Conservation (phyloP, 2,888 invertebrate genomes). For the Tyria jacobaeae region DNA sequence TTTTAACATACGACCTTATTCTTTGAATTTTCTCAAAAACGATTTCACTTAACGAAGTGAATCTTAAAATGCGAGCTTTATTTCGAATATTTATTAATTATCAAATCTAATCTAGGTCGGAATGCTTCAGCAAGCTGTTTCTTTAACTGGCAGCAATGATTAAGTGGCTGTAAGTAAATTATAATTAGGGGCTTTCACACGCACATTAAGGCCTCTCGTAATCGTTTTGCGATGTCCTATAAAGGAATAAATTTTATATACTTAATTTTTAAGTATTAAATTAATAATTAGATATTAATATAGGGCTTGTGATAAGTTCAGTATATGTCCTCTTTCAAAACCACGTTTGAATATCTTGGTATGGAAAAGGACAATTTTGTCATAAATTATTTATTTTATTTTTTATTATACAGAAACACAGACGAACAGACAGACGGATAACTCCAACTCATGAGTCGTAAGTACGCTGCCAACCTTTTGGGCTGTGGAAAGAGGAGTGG, state of each 20-base stretch:
- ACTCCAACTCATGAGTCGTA: no score
- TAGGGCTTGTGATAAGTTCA: neutral
- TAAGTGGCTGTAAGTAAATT: conserved; percentile 41
- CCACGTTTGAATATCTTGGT: no score
- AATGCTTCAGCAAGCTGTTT: conserved; percentile 32
- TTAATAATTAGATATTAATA: neutral
- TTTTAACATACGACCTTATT: neutral
- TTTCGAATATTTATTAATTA: conserved; percentile 27
- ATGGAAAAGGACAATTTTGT: no score
- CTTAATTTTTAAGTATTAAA: conserved; percentile 9
- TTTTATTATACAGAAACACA: no score
- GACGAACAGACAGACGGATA: no score
- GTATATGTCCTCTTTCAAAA: no score
- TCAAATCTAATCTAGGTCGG: conserved; percentile 17
- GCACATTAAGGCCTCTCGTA: conserved; percentile 22
- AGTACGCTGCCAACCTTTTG: no score
- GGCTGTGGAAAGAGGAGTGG: no score
- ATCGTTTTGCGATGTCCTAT: conserved; percentile 24
- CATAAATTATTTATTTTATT: no score
- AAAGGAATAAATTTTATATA: conserved; percentile 18
- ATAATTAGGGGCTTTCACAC: conserved; percentile 33
- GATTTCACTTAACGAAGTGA: conserved; percentile 11
- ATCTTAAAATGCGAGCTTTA: conserved; percentile 18
- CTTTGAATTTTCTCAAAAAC: neutral
- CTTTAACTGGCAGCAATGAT: conserved; percentile 32